phyloP scores from a whole-genome alignment of 2,797 vertebrate genomes.

The Anolis apletophallus region DNA sequence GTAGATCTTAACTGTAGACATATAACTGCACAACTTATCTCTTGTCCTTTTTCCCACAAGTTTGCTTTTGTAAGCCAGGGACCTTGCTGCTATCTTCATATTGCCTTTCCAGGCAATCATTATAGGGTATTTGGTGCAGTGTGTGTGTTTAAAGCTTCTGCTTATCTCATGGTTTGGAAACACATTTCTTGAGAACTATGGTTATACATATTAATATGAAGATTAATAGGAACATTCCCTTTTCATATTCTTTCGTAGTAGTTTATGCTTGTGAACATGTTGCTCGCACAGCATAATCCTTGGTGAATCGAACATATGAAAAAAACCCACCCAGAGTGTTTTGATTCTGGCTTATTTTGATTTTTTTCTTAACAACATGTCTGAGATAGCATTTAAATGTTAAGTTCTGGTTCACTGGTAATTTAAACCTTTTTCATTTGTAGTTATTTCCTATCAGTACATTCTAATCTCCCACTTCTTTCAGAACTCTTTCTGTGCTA shows the following conservation, averaged over 20 bases:
- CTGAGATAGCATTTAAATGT: constrained; percentile 20
- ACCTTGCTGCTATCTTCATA: constrained; percentile 24
- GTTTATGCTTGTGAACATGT: neutral
- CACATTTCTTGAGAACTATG: constrained; percentile 46
- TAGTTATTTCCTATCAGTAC: neutral
- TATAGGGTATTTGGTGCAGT: constrained; percentile 21
- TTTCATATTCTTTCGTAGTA: constrained; percentile 26
- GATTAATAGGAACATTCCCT: constrained; percentile 40
- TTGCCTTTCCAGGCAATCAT: constrained; percentile 39
- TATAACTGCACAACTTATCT: constrained; percentile 2
- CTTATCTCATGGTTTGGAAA: constrained; percentile 38
- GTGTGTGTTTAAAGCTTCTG: neutral
- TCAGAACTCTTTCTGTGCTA: neutral
- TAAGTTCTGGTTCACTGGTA: constrained; percentile 26
- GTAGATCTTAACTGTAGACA: neutral
- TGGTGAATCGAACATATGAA: constrained; percentile 50
- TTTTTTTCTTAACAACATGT: constrained; percentile 51
- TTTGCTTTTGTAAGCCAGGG: neutral
- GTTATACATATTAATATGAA: constrained; percentile 29
- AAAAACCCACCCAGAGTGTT: constrained; percentile 34
- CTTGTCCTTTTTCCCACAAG: neutral
- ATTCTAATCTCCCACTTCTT: neutral
- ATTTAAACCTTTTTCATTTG: constrained; percentile 17
- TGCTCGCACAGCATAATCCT: neutral
- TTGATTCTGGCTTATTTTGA: constrained; percentile 52